These are phyloP conservation scores for Saccostrea glomerata DNA, from an alignment of 1,140 invertebrate genomes.

Conservation along the genomic window DNA sequence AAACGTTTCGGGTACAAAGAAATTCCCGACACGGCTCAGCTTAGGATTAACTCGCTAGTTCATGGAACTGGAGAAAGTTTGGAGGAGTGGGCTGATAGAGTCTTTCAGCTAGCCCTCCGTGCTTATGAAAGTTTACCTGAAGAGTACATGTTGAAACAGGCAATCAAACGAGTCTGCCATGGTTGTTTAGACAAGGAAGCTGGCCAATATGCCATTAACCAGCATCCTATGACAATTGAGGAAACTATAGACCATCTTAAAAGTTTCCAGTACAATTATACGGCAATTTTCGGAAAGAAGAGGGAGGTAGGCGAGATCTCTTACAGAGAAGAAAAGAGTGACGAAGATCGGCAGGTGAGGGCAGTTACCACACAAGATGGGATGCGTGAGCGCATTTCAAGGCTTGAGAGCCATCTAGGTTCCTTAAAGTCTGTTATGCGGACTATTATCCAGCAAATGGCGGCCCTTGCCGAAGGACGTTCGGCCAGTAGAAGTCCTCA, in stretches of 20 bases:
- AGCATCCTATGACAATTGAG: not conserved
- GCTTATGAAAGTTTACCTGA: conserved; percentile 11
- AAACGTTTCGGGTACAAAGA: not conserved
- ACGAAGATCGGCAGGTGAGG: not conserved
- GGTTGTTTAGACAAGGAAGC: not conserved
- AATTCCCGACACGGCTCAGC: not conserved
- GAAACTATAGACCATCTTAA: conserved; percentile 1
- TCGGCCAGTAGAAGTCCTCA: too few relatives aligned
- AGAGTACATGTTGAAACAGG: not conserved
- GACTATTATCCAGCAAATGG: too few relatives aligned
- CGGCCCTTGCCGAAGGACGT: too few relatives aligned
- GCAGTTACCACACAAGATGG: not conserved
- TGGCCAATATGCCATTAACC: not conserved
- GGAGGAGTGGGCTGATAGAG: not conserved
- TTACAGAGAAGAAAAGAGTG: not conserved
- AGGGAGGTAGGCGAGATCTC: not conserved
- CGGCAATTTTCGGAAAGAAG: not conserved
- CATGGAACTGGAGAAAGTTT: not conserved
- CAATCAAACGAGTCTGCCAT: not conserved
- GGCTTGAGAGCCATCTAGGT: not conserved
- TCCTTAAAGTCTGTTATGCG: too few relatives aligned
- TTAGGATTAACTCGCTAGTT: not conserved
- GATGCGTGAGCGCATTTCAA: not conserved
- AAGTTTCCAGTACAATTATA: conserved; percentile 1
- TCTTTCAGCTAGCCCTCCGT: conserved; percentile 4